phyloP scores from a whole-genome alignment of 2,113 vertebrate genomes.

The Notarius lentiginosus region DNA sequence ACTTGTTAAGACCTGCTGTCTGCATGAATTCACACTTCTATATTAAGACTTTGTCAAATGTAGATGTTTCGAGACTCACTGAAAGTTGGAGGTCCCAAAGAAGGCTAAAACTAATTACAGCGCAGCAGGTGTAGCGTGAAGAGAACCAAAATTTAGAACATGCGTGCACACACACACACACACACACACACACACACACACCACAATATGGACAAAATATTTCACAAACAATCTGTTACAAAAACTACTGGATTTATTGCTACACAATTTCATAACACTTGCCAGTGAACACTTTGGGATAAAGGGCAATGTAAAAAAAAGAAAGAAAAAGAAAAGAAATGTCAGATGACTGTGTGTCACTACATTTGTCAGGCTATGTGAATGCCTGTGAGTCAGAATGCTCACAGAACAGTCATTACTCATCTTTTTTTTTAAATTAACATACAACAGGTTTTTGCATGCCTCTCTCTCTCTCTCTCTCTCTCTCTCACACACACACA shows the following conservation, averaged over 20 bases:
- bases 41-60: conserved; percentile 66
- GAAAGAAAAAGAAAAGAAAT: no score
- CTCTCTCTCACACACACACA: conserved; percentile 41
- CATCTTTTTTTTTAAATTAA: conserved; percentile 2
- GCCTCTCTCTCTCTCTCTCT: conserved; percentile 32
- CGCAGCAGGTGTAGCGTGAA: conserved; percentile 63
- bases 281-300: neutral
- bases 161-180: neutral
- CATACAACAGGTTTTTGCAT: conserved; percentile 8
- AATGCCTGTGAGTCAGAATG: conserved; percentile 33
- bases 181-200: conserved; percentile 14
- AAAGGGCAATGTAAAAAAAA: neutral
- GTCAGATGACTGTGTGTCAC: neutral
- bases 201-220: neutral
- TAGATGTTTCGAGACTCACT: conserved; percentile 66
- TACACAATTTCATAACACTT: neutral
- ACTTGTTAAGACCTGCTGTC: conserved; percentile 57
- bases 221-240: neutral
- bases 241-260: neutral
- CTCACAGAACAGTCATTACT: conserved; percentile 19
- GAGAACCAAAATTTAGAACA: neutral
- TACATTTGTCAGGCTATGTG: conserved; percentile 17
- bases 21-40: conserved; percentile 59
- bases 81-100: conserved; percentile 65
- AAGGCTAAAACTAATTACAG: conserved; percentile 74